Conservation (phyloP, 2,797 vertebrate genomes). For the Pogoniulus pusillus region DNA sequence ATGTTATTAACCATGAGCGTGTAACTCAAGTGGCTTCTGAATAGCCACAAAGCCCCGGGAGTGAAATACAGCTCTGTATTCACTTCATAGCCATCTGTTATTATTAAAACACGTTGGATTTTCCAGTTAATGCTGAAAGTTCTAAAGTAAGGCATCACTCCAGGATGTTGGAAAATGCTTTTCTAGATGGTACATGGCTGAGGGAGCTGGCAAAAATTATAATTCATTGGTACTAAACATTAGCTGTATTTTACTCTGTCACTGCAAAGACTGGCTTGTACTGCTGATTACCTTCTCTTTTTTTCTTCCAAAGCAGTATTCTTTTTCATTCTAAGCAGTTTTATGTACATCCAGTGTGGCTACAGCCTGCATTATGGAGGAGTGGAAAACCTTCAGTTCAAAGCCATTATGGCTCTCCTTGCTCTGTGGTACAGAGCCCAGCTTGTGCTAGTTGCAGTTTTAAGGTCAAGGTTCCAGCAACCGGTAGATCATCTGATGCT, state of each 20-base stretch:
- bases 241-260: not conserved
- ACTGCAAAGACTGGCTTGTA: not conserved
- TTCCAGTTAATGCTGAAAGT: conserved; percentile 1
- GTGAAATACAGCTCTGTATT: conserved; percentile 27
- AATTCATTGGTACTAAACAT: not conserved
- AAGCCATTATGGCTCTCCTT: not conserved
- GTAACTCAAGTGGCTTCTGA: conserved; percentile 53
- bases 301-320: not conserved
- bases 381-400: not conserved
- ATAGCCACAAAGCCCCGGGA: conserved; percentile 6
- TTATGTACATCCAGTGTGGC: not conserved
- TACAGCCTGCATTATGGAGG: not conserved
- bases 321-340: not conserved
- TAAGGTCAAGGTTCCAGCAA: not conserved
- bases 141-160: not conserved
- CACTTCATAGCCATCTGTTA: conserved; percentile 40
- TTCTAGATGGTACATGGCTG: not conserved
- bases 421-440: not conserved
- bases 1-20: conserved; percentile 5
- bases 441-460: not conserved
- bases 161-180: not conserved
- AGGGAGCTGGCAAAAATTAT: not conserved
- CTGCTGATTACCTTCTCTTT: not conserved
- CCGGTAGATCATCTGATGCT: not conserved
- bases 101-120: conserved; percentile 25